Conservation (phyloP, 2,888 invertebrate genomes). For the Pedicia rivosa region DNA sequence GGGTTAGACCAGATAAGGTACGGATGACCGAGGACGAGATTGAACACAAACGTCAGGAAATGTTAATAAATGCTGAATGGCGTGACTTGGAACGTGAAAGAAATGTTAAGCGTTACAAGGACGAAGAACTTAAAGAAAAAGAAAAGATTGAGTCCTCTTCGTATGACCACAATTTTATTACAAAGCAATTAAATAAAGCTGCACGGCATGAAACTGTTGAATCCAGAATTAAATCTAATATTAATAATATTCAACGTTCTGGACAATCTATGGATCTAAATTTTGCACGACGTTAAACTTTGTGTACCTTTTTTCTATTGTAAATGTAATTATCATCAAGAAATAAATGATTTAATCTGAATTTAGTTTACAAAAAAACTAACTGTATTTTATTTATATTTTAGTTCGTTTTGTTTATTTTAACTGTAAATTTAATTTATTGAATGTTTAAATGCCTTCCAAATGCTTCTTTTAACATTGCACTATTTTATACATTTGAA, state of each 20-base stretch:
- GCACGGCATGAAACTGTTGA: constrained; percentile 55
- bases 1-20: constrained; percentile 9
- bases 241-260: constrained; percentile 77
- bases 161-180: constrained; percentile 36
- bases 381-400: too few species aligned
- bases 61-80: constrained; percentile 66
- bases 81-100: constrained; percentile 48
- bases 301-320: too few species aligned
- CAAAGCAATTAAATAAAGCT: constrained; percentile 28
- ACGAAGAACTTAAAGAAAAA: constrained; percentile 35
- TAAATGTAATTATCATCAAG: too few species aligned
- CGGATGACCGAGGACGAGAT: constrained; percentile 44
- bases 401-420: too few species aligned
- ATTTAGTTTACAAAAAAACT: too few species aligned
- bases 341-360: too few species aligned
- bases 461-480: too few species aligned
- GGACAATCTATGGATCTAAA: constrained; percentile 65
- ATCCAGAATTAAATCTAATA: constrained; percentile 70
- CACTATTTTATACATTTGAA: too few species aligned
- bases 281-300: constrained; percentile 51
- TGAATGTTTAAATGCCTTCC: too few species aligned
- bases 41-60: constrained; percentile 54
- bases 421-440: too few species aligned
- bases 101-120: constrained; percentile 45
- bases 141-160: too few species aligned